phyloP scores from a whole-genome alignment of 2,888 invertebrate species.

The Drosophila anceps region DNA sequence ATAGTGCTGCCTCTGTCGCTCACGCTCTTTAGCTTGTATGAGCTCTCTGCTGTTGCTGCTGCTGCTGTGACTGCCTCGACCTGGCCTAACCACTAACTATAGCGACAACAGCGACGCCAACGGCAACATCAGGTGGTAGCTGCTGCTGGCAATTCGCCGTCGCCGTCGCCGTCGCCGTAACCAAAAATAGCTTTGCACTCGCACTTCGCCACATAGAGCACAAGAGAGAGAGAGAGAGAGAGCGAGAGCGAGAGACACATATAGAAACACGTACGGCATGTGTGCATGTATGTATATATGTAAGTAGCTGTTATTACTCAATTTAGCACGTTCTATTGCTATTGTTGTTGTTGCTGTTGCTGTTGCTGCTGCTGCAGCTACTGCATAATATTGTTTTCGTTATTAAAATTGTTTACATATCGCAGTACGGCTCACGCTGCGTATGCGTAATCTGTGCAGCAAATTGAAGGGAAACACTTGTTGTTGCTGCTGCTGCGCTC shows the following conservation, averaged over 20 bases:
- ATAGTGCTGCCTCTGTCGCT: slow-evolving; percentile 8
- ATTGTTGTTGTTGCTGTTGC: slow-evolving; percentile 21
- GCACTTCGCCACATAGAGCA: slow-evolving; percentile 16
- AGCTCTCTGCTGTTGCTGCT: slow-evolving; percentile 20
- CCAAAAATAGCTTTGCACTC: slow-evolving; percentile 58
- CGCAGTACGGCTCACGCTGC: slow-evolving; percentile 10
- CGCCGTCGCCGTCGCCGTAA: slow-evolving; percentile 24
- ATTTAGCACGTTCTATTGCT: slow-evolving; percentile 51
- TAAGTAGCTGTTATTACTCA: slow-evolving; percentile 41
- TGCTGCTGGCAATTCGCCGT: slow-evolving; percentile 34
- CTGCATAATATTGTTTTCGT: slow-evolving; percentile 47
- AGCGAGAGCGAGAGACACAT: neutral
- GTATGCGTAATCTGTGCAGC: slow-evolving; percentile 51
- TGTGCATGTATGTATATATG: slow-evolving; percentile 16
- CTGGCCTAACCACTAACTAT: slow-evolving; percentile 57
- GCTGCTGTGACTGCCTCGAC: slow-evolving; percentile 48
- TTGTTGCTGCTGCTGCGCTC: slow-evolving; percentile 25
- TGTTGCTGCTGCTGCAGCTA: slow-evolving; percentile 13
- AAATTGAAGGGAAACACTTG: slow-evolving; percentile 42
- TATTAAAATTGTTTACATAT: slow-evolving; percentile 45
- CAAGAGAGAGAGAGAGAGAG: slow-evolving; percentile 12
- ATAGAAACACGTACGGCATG: slow-evolving; percentile 6
- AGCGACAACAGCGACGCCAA: slow-evolving; percentile 16
- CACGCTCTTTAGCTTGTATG: neutral
- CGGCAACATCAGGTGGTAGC: slow-evolving; percentile 55